These are phyloP conservation scores for Falcunculus frontatus DNA, from an alignment of 2,113 vertebrate species.

Conservation along the genomic window DNA sequence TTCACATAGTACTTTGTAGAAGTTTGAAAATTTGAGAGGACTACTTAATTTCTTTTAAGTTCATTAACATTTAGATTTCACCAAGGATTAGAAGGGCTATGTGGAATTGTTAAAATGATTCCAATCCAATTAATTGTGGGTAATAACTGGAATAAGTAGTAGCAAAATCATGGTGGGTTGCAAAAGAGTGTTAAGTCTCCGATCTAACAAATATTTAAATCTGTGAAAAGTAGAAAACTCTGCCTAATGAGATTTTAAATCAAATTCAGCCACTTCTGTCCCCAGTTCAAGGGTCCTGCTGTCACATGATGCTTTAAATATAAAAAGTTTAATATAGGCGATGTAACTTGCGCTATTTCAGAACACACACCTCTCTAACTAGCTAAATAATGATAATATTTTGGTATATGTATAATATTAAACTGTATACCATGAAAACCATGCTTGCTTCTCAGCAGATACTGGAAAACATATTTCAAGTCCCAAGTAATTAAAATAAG, in stretches of 20 bases:
- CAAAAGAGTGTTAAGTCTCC: background rate
- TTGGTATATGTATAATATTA: background rate
- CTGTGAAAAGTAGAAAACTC: background rate
- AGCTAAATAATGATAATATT: background rate
- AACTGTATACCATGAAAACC: background rate
- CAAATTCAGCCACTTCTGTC: background rate
- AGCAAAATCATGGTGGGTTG: background rate
- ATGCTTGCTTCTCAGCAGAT: background rate
- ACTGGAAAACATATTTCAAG: background rate
- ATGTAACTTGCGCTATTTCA: background rate
- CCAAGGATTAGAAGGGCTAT: background rate
- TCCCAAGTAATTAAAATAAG: background rate
- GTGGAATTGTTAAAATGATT: background rate
- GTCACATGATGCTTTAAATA: background rate
- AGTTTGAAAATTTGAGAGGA: background rate
- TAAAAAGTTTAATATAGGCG: background rate
- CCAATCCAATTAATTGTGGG: background rate
- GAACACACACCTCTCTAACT: background rate
- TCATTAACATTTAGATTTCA: background rate
- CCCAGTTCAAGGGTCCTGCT: background rate
- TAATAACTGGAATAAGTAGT: background rate
- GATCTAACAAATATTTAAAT: background rate
- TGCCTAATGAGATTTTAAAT: background rate
- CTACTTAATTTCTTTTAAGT: background rate
- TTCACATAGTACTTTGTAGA: background rate